Base-by-base conservation (phyloP, 2,888 invertebrate genomes). In the Notocelia uddmanniana region DNA sequence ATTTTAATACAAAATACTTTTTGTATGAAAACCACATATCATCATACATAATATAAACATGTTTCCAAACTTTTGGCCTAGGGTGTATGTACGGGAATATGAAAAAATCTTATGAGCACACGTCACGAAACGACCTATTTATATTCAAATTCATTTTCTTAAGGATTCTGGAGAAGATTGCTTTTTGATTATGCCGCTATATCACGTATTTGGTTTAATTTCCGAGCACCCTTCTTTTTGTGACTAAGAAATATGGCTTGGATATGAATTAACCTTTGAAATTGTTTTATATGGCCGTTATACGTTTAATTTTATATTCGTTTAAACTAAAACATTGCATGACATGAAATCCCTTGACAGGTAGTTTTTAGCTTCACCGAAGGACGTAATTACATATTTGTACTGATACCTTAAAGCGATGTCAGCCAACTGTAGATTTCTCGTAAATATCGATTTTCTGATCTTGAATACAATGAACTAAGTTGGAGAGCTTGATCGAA, bases 131-230 rank as follows among this genome's bases (percentile, higher is more conserved):
- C 55, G 64, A 73, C 75, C 76, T 79, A 81, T 83, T 82, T 79
- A 81, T 79, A 83, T 83, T 82, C 81, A 81, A 81, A 81, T 80
- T 77, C 76, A 77, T 78, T 77, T 77, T 76, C 75, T 77, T 74
- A 76, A 66, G 74, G 74, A 70, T 68, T 73, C 75, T 73, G 68
- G 67, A 63, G 75, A 74, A 80, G 76, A 79, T 80, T 79, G 78
- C 80, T 79, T 79, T 78, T 77, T 79, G 80, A 81, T 80, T 78
- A 76, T 77, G 45, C 59, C 75, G 73, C 77, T 79, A 80, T 81
- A 69, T 73, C 73, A 71, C 73, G 70, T 68, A 75, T 73, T 73
- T 73, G 59, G 66, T 60, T 71, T 71, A 71, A 71, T 71, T 71
- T 71, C 66, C 59, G 54, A 52, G 66, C 52, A 45, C 60, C 37